A percentile compares a stretch with the other conserved stretches of the same genome.
These are phyloP conservation scores for Gymnoscelis rufifasciata DNA, from an alignment of 2,888 invertebrate genomes.

Conservation along the genomic window DNA sequence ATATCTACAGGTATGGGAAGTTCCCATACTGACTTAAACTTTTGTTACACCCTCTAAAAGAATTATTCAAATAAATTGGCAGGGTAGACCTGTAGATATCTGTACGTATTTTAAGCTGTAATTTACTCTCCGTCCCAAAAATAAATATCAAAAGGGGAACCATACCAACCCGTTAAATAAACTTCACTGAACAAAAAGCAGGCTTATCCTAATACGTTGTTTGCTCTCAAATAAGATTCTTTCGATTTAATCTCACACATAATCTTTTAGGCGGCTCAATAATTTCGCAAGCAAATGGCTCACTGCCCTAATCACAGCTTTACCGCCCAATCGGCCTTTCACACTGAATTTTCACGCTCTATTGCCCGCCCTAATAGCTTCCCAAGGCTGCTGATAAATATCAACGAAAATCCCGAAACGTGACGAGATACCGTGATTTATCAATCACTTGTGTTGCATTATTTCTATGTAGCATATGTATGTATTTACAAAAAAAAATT, in stretches of 20 bases:
- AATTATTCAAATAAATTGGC: too few species aligned
- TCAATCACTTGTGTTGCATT: slow-evolving; percentile 20
- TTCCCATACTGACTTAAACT: too few species aligned
- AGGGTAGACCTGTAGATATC: too few species aligned
- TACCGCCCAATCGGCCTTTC: slow-evolving; percentile 35
- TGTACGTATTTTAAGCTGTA: too few species aligned
- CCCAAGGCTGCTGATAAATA: slow-evolving; percentile 36
- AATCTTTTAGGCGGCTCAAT: not conserved
- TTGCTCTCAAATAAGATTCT: not conserved
- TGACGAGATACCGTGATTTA: slow-evolving; percentile 4
- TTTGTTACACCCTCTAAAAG: too few species aligned
- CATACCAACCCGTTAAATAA: too few species aligned
- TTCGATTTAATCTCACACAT: not conserved
- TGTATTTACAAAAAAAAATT: too few species aligned
- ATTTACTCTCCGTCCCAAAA: too few species aligned
- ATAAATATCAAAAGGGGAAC: too few species aligned
- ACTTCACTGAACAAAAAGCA: not conserved
- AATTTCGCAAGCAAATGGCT: slow-evolving; percentile 18
- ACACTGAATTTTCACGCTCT: slow-evolving; percentile 45
- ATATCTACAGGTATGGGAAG: too few species aligned
- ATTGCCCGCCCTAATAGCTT: slow-evolving; percentile 42
- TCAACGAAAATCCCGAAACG: slow-evolving; percentile 8
- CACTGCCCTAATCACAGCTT: slow-evolving; percentile 36
- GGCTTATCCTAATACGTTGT: not conserved
- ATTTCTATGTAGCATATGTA: too few species aligned